Evolutionary conservation across 1,140 invertebrate genomes (phyloP), one percentile per base, ranked within the genome.

Genomic region (Metopolophium dirhodum): DNA sequence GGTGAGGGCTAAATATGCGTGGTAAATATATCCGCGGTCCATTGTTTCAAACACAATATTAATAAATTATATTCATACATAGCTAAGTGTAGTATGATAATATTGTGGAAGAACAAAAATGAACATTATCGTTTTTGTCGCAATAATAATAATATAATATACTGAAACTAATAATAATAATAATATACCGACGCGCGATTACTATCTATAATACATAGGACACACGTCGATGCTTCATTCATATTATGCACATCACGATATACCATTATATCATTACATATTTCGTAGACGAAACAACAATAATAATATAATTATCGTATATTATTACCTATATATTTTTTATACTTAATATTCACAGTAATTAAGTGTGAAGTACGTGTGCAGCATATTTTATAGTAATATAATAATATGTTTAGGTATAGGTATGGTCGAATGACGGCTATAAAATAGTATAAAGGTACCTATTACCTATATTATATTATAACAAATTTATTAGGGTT

Each of bases 361-460:
- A 77, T 77, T n/a, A n/a, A 77, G 61, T 77, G 61, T 77, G 61
- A 77, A 77, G n/a, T n/a, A 77, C 61, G 61, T 77, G 61, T 77
- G 61, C 30, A 77, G 1, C 61, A 14, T 77, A n/a, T n/a, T n/a
- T n/a, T 77, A 77, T n/a, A 77, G n/a, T 68, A n/a, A n/a, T 77
- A 77, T 7, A n/a, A n/a, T 30, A 54, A 54, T 68, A 77, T 61
- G 14, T n/a, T n/a, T 77, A 54, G 51, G 51, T 54, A 54, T 49
- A 49, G 9, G 22, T 22, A n/a, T 6, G 61, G n/a, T n/a, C 61
- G 61, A 77, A 77, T n/a, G 61, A n/a, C 14, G 61, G 20, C 14
- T 14, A 18, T 77, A 18, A 18, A 14, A 68, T 68, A 68, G 11
- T 68, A 14, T 68, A 61, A 4, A 77, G 3, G 22, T 54, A 54